These are phyloP conservation scores for Myzus persicae DNA, from an alignment of 1,140 invertebrate genomes.

Conservation along the genomic window DNA sequence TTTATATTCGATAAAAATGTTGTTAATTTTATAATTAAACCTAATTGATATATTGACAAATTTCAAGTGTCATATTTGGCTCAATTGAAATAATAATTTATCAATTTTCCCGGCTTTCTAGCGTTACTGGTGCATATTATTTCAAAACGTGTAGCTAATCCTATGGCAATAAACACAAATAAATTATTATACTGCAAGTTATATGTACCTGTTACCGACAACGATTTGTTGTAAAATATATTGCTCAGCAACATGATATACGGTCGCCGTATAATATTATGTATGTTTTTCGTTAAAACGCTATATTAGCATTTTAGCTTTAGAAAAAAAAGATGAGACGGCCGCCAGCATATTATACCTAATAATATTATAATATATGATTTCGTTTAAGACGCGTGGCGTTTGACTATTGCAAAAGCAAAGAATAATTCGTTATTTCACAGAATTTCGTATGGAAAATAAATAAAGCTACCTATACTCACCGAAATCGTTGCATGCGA, in stretches of 20 bases:
- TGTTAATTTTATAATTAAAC: neutral
- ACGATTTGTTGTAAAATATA: neutral
- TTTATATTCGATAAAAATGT: neutral
- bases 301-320: neutral
- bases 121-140: neutral
- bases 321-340: neutral
- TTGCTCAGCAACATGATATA: neutral
- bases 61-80: neutral
- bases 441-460: neutral
- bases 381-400: neutral
- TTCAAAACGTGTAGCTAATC: neutral
- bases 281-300: slow-evolving; percentile 7
- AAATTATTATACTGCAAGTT: neutral
- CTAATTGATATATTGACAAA: neutral
- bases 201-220: neutral
- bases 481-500: neutral
- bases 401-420: neutral
- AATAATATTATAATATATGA: no score
- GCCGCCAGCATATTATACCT: no score
- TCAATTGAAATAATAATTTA: neutral
- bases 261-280: neutral
- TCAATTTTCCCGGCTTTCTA: neutral
- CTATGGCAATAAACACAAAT: neutral
- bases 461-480: neutral
- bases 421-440: neutral